Percentiles rank a stretch among this genome's conserved stretches.
These are phyloP conservation scores for Oopsacas minuta DNA, from an alignment of 37 sponge, comb jelly and placozoan species.

Conservation along the genomic window DNA sequence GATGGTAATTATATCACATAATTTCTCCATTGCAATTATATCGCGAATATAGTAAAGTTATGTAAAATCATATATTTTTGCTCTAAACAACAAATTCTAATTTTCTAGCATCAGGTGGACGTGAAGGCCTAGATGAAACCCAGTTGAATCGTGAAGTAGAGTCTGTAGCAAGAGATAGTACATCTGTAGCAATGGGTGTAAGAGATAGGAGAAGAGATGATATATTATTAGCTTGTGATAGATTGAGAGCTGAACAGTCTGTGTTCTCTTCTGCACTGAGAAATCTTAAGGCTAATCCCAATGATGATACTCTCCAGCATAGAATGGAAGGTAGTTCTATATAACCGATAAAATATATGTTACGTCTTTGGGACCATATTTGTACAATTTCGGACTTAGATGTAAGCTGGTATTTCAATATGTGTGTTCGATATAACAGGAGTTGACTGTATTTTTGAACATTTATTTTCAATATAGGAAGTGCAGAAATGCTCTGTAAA, in stretches of 20 bases:
- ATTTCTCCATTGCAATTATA: too few relatives aligned
- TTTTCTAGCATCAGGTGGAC: background rate
- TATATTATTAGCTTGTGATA: background rate
- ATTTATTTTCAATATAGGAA: background rate
- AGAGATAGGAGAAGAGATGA: background rate
- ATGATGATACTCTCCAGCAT: background rate
- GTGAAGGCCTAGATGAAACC: background rate
- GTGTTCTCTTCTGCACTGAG: background rate
- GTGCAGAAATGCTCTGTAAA: constrained; percentile 1
- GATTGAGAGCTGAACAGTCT: background rate
- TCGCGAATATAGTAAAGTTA: too few relatives aligned
- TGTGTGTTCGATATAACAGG: background rate
- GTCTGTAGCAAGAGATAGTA: background rate
- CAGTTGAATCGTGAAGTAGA: background rate
- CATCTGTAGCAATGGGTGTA: constrained; percentile 10
- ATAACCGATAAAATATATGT: background rate
- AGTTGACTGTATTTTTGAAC: background rate
- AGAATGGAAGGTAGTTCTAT: background rate
- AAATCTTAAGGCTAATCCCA: background rate
- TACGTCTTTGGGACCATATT: background rate
- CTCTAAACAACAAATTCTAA: too few relatives aligned
- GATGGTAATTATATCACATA: too few relatives aligned
- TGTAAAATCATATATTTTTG: too few relatives aligned
- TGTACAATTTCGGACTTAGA: background rate
- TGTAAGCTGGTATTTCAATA: background rate